A percentile compares a stretch with the other conserved stretches of the same genome.
Conservation (phyloP, 2,113 vertebrate species). For the Pollachius pollachius region DNA sequence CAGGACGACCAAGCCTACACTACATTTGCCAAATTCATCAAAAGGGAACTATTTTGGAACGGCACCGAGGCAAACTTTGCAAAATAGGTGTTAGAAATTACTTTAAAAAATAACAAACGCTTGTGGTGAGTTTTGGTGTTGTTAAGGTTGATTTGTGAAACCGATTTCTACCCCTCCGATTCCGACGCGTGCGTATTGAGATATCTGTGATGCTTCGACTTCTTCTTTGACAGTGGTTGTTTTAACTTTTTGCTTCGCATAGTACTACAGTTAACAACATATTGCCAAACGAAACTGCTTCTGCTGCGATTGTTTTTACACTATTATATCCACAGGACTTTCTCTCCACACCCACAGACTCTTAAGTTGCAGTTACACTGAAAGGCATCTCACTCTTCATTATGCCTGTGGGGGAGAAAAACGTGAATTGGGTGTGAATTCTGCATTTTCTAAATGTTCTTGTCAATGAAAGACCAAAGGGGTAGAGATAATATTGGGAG, state of each 20-base stretch:
- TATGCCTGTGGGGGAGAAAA: no score
- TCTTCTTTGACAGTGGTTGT: constrained; percentile 42
- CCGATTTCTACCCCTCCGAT: constrained; percentile 1
- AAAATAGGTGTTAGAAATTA: constrained; percentile 25
- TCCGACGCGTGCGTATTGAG: constrained; percentile 24
- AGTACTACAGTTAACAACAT: constrained; percentile 33
- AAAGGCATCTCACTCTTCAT: no score
- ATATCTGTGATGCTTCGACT: constrained; percentile 41
- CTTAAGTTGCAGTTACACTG: constrained; percentile 4
- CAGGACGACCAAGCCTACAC: constrained; percentile 6
- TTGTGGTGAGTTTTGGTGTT: not conserved
- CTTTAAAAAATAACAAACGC: constrained; percentile 33
- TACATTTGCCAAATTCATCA: constrained; percentile 11
- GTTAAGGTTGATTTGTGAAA: not conserved
- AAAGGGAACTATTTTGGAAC: constrained; percentile 24
- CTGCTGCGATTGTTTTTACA: constrained; percentile 41
- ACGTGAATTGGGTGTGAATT: not conserved
- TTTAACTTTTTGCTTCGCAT: constrained; percentile 41
- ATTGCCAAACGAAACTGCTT: constrained; percentile 62
- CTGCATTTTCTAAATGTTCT: constrained; percentile 35
- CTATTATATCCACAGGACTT: constrained; percentile 23
- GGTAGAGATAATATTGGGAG: constrained; percentile 1
- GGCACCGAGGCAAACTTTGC: constrained; percentile 33
- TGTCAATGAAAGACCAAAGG: constrained; percentile 21
- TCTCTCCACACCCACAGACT: not conserved